These are phyloP conservation scores for Chalcosyrphus nemorum DNA, from an alignment of 2,888 invertebrate genomes.

Conservation along the genomic window DNA sequence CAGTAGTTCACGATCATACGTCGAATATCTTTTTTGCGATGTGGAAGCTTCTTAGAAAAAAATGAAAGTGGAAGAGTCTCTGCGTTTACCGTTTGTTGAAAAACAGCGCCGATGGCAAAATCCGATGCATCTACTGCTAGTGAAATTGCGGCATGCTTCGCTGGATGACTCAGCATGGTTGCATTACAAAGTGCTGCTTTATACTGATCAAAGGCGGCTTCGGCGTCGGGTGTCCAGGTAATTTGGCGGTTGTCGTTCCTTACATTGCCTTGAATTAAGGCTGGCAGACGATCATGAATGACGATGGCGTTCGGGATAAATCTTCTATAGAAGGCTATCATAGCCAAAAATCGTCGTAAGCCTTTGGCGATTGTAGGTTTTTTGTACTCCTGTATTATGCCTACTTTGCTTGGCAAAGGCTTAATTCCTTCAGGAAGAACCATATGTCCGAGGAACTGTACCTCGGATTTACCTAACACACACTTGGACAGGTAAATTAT, in stretches of 20 bases:
- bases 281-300: background rate
- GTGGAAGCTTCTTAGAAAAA: too few relatives aligned
- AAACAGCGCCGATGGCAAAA: conserved; percentile 18
- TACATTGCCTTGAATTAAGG: conserved; percentile 16
- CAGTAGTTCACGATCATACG: too few relatives aligned
- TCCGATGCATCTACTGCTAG: too few relatives aligned
- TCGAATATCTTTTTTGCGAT: too few relatives aligned
- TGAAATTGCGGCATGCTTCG: too few relatives aligned
- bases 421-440: conserved; percentile 22
- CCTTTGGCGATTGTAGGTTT: conserved; percentile 4
- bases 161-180: too few relatives aligned
- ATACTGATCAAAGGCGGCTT: conserved; percentile 6
- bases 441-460: conserved; percentile 26
- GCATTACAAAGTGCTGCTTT: conserved; percentile 9
- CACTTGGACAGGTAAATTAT: conserved; percentile 51
- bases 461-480: conserved; percentile 12
- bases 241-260: too few relatives aligned
- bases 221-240: conserved; percentile 3
- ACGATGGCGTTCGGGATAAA: background rate
- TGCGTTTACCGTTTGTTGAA: conserved; percentile 28
- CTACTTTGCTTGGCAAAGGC: background rate
- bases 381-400: background rate
- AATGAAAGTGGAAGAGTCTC: too few relatives aligned
- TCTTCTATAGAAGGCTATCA: too few relatives aligned
- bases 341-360: background rate